phyloP scores from a whole-genome alignment of 2,113 vertebrate species.

The Centropus unirufus region DNA sequence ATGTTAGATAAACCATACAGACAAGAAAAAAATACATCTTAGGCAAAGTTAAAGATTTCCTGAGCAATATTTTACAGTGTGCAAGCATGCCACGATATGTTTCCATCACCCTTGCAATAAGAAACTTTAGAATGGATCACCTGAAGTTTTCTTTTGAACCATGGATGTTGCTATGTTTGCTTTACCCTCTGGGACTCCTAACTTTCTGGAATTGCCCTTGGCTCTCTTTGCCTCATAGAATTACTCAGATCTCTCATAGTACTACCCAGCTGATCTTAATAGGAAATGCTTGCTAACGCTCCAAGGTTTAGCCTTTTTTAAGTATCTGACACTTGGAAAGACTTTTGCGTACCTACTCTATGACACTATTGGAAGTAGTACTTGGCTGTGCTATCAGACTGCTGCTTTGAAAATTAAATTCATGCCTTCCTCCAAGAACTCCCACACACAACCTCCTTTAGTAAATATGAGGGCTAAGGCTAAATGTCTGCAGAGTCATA shows the following conservation, averaged over 20 bases:
- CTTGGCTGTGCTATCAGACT: not conserved
- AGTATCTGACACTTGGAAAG: not conserved
- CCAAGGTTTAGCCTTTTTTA: not conserved
- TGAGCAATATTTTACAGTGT: not conserved
- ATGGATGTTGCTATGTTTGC: not conserved
- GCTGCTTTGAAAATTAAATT: not conserved
- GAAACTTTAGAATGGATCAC: not conserved
- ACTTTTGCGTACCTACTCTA: not conserved
- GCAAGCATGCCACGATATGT: not conserved
- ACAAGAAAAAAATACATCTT: not conserved
- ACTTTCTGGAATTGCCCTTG: not conserved
- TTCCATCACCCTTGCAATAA: not conserved
- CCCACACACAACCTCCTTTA: not conserved
- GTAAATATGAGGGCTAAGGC: not conserved
- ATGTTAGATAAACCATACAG: fast-evolving
- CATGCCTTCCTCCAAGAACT: not conserved
- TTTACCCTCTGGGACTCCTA: not conserved
- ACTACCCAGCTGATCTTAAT: not conserved
- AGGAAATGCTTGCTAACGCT: not conserved
- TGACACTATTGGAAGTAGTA: not conserved
- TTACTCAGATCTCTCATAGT: not conserved
- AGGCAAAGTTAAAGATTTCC: not conserved
- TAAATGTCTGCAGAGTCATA: not conserved
- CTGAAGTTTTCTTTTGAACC: not conserved
- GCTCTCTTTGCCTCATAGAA: not conserved